Base-by-base conservation (phyloP, 2,797 vertebrate genomes). In the Pelodytes ibericus region DNA sequence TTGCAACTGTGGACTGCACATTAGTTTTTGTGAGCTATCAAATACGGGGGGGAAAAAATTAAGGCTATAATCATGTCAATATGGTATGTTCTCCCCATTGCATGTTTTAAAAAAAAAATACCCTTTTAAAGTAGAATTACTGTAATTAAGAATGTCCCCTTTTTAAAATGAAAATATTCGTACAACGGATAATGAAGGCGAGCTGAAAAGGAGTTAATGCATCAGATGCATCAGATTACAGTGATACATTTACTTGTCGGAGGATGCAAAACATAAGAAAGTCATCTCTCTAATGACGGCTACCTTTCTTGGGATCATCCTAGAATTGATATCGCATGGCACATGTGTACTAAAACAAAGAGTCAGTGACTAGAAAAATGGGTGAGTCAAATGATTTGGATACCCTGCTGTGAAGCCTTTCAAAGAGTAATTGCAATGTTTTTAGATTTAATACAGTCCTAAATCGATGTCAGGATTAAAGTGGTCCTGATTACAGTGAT, bases 381-480 rank as follows among this genome's bases (percentile, higher is more conserved):
- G 76, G 77, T 61, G 64, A 79, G 71, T 79, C 77, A 79, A 79
- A 79, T 79, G 77, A 79, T 79, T 79, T 69, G 71, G 77, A 56
- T 26, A 39, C 53, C 77, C 77, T 44, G 77, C 77, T 79, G 77
- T 69, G 77, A 73, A 79, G 77, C 77, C 65, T 79, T 79, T 79
- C 77, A 79, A 49, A 79, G 77, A 68, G 71, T 79, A 79, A 79
- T 79, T 79, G 77, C 71, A 79, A 79, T 79, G 77, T 79, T 79
- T 79, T 79, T 73, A 79, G 71, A 79, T 79, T 79, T 74, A 79
- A 79, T 79, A 79, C 71, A 79, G 71, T 74, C 71, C 77, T 69
- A 79, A 79, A 79, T 79, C 71, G 77, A 79, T 79, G 77, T 79
- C 77, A 79, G 77, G 77, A 79, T 79, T 79, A 79, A 79, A 79